Evolutionary conservation across 2,888 invertebrate genomes (phyloP).

Genomic region (Liodrosophila aerea): DNA sequence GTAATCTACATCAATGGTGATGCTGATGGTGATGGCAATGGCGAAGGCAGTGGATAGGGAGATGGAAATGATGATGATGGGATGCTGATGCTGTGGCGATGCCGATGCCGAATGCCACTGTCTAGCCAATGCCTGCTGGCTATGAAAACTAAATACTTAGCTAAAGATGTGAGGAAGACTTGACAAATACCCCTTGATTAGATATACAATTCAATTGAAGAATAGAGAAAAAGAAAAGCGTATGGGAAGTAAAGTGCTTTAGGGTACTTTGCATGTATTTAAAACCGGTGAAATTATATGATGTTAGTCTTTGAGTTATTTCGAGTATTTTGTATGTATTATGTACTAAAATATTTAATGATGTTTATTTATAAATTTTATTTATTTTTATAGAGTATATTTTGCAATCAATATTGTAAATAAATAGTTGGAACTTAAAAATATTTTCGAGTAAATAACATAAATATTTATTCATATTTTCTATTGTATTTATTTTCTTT

Average conservation of each 20-base stretch:
- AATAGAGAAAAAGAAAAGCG: neutral
- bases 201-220: neutral
- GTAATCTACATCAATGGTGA: conserved; percentile 64
- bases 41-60: conserved; percentile 8
- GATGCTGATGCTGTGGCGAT: neutral
- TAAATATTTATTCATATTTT: neutral
- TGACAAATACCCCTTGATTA: conserved; percentile 15
- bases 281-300: neutral
- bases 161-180: neutral
- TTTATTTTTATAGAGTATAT: too few species aligned
- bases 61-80: neutral
- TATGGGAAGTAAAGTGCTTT: too few species aligned
- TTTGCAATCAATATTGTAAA: too few species aligned
- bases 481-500: neutral
- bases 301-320: too few species aligned
- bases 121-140: conserved; percentile 22
- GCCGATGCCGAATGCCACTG: conserved; percentile 22
- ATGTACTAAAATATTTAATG: neutral
- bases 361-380: too few species aligned
- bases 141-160: neutral
- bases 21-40: conserved; percentile 23
- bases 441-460: too few species aligned
- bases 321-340: too few species aligned
- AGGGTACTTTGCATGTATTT: too few species aligned
- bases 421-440: too few species aligned